Percentiles rank a stretch among this genome's conserved stretches.
Conservation (phyloP, 2,113 vertebrate species). For the Toxotes chatareus region DNA sequence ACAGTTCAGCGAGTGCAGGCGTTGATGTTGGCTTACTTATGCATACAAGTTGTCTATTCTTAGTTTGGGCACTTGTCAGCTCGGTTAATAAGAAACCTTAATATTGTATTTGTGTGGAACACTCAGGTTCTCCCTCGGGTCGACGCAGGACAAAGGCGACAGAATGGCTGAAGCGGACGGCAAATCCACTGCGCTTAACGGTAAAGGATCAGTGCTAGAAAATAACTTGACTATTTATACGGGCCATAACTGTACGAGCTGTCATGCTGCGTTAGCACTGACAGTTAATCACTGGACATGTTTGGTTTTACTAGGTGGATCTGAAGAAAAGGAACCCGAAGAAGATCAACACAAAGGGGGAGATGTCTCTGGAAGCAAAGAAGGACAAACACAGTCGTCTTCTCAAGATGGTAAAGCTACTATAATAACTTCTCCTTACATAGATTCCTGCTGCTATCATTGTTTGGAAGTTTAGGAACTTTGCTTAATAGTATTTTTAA, state of each 20-base stretch:
- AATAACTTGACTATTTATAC: background rate
- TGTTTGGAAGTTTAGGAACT: background rate
- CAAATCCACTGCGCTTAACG: slow-evolving; percentile 75
- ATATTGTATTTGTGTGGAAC: slow-evolving; percentile 25
- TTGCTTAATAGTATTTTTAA: background rate
- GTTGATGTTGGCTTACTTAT: background rate
- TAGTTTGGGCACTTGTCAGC: background rate
- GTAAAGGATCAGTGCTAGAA: slow-evolving; percentile 63
- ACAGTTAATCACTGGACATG: background rate
- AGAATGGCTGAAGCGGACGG: slow-evolving; percentile 80
- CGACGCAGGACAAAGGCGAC: slow-evolving; percentile 57
- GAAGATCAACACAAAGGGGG: slow-evolving; percentile 65
- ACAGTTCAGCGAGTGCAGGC: slow-evolving; percentile 1
- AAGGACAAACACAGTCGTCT: slow-evolving; percentile 60
- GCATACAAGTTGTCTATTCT: background rate
- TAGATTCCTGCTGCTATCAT: background rate
- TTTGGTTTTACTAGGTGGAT: slow-evolving; percentile 64
- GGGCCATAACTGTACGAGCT: background rate
- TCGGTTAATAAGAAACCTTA: background rate
- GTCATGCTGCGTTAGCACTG: background rate
- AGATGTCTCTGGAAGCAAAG: slow-evolving; percentile 68
- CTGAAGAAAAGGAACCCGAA: slow-evolving; percentile 78
- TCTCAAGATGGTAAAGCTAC: slow-evolving; percentile 68
- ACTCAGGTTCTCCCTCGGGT: slow-evolving; percentile 68
- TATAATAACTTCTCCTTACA: background rate